phyloP scores from a whole-genome alignment of 2,888 invertebrate species.

The Oegoconia quadripuncta region DNA sequence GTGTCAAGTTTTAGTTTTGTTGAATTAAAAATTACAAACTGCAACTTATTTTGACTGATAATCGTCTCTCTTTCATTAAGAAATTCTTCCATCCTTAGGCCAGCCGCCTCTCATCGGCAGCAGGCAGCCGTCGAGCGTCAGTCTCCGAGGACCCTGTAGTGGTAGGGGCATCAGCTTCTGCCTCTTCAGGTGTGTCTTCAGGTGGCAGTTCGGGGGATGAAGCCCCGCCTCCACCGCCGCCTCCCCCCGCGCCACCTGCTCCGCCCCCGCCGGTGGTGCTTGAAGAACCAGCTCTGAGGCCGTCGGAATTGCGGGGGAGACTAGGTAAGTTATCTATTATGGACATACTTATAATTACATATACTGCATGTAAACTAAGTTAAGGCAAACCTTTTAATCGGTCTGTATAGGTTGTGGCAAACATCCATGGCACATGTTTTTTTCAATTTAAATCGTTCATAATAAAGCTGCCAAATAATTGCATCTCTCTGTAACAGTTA shows the following conservation, averaged over 20 bases:
- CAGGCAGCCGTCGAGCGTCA: slow-evolving; percentile 65
- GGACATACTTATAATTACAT: too few relatives aligned
- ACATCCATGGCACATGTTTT: too few relatives aligned
- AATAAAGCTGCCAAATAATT: background rate
- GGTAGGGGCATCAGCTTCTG: slow-evolving; percentile 45
- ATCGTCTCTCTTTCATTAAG: too few relatives aligned
- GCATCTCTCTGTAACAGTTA: background rate
- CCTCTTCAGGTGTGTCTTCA: slow-evolving; percentile 65
- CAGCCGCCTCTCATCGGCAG: slow-evolving; percentile 67
- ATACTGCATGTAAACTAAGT: too few relatives aligned
- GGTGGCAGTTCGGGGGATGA: slow-evolving; percentile 68
- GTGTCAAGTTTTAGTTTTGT: too few relatives aligned
- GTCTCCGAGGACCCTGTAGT: slow-evolving; percentile 54
- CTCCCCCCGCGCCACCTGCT: slow-evolving; percentile 78
- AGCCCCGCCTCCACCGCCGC: slow-evolving; percentile 85
- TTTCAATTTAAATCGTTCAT: too few relatives aligned
- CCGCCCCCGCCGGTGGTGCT: slow-evolving; percentile 74
- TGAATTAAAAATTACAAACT: too few relatives aligned
- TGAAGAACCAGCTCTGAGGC: slow-evolving; percentile 83
- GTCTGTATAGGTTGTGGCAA: too few relatives aligned
- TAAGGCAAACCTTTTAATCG: too few relatives aligned
- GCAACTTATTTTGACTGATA: background rate
- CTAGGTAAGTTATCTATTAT: slow-evolving; percentile 48
- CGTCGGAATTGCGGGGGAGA: slow-evolving; percentile 80
- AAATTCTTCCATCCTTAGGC: slow-evolving; percentile 55